Evolutionary conservation across 2,113 vertebrate genomes (phyloP).

Genomic region (Catagonus wagneri): DNA sequence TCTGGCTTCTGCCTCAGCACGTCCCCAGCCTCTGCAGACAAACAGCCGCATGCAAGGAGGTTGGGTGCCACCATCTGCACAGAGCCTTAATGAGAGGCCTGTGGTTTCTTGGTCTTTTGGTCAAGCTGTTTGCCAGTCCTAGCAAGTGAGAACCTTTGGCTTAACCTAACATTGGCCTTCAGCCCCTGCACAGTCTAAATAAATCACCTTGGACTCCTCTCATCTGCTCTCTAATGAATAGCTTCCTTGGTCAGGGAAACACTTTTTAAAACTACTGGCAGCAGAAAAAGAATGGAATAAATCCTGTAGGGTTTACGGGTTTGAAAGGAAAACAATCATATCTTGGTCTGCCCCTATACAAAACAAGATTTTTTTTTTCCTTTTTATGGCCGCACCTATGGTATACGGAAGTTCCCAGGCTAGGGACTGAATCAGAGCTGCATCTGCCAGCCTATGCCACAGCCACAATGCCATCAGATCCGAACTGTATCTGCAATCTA

Average conservation of each 20-base stretch:
- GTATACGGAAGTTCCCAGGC: no score
- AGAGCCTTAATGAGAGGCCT: conserved; percentile 77
- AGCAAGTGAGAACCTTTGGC: conserved; percentile 19
- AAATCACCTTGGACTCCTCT: conserved; percentile 77
- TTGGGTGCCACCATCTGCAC: conserved; percentile 58
- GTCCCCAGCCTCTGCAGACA: conserved; percentile 69
- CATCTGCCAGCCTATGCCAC: no score
- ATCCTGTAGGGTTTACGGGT: neutral
- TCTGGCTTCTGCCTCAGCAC: conserved; percentile 63
- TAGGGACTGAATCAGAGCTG: no score
- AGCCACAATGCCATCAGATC: no score
- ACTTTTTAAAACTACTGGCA: conserved; percentile 54
- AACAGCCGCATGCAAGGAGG: conserved; percentile 71
- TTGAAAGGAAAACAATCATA: neutral
- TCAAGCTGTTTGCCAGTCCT: conserved; percentile 73
- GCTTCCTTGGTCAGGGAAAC: conserved; percentile 74
- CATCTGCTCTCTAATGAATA: conserved; percentile 68
- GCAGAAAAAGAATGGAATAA: conserved; percentile 41
- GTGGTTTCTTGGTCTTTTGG: conserved; percentile 64
- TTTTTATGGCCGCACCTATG: no score
- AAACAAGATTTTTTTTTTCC: neutral
- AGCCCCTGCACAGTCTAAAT: conserved; percentile 66
- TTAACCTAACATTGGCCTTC: conserved; percentile 80
- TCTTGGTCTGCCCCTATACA: neutral
- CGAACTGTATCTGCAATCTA: no score